Conservation (phyloP, 2,113 vertebrate species). For the Glareola pratincola region DNA sequence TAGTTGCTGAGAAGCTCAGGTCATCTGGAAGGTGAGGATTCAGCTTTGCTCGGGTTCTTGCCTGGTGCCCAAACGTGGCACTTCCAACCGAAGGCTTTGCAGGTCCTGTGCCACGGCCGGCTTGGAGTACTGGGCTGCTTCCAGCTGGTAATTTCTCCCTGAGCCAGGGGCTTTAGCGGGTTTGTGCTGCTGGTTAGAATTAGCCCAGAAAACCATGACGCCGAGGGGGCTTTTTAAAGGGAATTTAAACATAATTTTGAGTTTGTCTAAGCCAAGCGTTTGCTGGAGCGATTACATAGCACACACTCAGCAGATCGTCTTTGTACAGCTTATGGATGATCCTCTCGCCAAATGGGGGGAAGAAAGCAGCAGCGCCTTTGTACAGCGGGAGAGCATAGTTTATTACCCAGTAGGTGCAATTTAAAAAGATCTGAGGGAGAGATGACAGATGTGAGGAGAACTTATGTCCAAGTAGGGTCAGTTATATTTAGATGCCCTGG, state of each 20-base stretch:
- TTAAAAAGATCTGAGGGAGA: slow-evolving; percentile 45
- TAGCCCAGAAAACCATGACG: background rate
- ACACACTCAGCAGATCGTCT: background rate
- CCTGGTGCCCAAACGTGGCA: background rate
- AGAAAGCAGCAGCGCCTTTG: background rate
- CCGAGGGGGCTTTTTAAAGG: background rate
- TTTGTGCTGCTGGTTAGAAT: background rate
- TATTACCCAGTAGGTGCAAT: slow-evolving; percentile 42
- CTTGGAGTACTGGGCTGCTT: accelerated
- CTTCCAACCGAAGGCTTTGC: accelerated
- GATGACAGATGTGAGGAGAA: background rate
- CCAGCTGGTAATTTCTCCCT: background rate
- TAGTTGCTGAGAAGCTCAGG: background rate
- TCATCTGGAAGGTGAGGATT: background rate
- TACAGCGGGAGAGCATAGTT: background rate
- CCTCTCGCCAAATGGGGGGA: background rate
- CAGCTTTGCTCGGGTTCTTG: background rate
- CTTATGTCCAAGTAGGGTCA: slow-evolving; percentile 1
- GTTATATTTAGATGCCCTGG: slow-evolving; percentile 40
- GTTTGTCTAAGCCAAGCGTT: background rate
- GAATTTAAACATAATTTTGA: background rate
- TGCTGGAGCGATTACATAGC: background rate
- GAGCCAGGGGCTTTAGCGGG: background rate
- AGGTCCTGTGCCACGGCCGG: background rate
- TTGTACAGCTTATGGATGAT: background rate